A percentile compares a stretch with the other conserved stretches of the same genome.
Conservation (phyloP, 2,888 invertebrate species). For the Desoria tigrina region DNA sequence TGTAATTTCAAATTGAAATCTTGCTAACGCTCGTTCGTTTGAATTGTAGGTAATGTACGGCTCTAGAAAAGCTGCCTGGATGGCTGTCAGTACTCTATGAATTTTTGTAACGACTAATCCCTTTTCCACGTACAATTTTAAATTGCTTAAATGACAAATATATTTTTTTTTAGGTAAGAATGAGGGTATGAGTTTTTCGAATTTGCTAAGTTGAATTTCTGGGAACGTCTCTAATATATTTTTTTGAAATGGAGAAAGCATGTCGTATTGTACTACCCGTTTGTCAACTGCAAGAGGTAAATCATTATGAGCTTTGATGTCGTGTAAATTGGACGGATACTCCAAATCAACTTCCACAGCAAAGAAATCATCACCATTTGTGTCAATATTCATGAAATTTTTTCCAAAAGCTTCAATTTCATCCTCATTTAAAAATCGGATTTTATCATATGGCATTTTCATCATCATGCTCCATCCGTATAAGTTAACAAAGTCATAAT, state of each 20-base stretch:
- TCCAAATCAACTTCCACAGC: background rate
- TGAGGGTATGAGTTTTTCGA: background rate
- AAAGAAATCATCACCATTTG: background rate
- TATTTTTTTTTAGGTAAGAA: too few relatives aligned
- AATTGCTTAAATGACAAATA: too few relatives aligned
- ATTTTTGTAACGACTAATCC: too few relatives aligned
- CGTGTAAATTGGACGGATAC: background rate
- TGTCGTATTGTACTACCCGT: background rate
- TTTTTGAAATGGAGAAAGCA: background rate
- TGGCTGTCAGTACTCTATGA: too few relatives aligned
- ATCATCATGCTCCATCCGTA: background rate
- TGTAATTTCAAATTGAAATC: too few relatives aligned
- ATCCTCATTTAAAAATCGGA: background rate
- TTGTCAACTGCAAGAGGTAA: background rate
- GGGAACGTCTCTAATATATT: background rate
- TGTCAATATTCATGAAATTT: background rate
- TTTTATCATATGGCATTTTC: background rate
- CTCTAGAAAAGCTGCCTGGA: too few relatives aligned
- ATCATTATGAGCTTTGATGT: background rate
- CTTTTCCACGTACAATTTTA: too few relatives aligned
- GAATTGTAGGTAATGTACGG: too few relatives aligned
- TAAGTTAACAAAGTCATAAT: too few relatives aligned
- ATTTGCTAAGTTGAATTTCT: background rate
- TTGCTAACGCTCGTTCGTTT: too few relatives aligned
- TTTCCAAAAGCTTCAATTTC: background rate